These are phyloP conservation scores for Onychomys torridus DNA, from an alignment of 2,797 vertebrate genomes.

Conservation along the genomic window DNA sequence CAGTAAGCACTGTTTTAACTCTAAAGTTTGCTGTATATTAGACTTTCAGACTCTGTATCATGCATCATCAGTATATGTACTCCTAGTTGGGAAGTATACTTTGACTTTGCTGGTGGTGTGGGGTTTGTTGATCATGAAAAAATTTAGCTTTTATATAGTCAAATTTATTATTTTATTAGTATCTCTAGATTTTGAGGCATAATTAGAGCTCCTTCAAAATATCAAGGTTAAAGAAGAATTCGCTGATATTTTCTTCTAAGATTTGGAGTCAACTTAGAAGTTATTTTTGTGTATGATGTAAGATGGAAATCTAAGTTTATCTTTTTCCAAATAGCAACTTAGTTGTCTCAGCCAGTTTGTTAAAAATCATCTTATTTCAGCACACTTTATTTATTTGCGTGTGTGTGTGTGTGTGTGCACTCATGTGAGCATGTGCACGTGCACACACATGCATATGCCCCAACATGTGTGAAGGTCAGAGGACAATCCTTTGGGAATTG, in stretches of 20 bases:
- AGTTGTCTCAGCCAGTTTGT: not conserved
- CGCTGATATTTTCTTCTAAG: not conserved
- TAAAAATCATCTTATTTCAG: not conserved
- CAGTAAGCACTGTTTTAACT: slow-evolving; percentile 31
- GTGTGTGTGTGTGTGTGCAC: not conserved
- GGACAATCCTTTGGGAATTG: no score
- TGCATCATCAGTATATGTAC: not conserved
- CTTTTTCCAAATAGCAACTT: slow-evolving; percentile 17
- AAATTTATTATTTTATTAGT: slow-evolving; percentile 54
- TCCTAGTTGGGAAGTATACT: not conserved
- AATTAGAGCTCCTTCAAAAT: slow-evolving; percentile 23
- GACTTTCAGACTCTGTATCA: slow-evolving; percentile 43
- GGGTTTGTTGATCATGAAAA: not conserved
- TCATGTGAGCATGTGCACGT: not conserved
- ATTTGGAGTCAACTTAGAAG: not conserved
- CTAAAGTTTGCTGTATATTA: slow-evolving; percentile 42
- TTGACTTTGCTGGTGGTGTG: slow-evolving; percentile 7
- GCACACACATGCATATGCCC: not conserved
- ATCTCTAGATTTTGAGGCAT: slow-evolving; percentile 19
- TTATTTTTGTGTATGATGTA: not conserved
- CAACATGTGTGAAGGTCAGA: not conserved
- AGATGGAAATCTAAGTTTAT: slow-evolving; percentile 19
- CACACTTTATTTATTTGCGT: not conserved
- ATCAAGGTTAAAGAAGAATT: slow-evolving; percentile 20
- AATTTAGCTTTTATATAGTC: not conserved